A percentile compares a stretch with the other conserved stretches of the same genome.
Conservation (phyloP, 1,140 invertebrate species). For the Eurosta solidaginis region DNA sequence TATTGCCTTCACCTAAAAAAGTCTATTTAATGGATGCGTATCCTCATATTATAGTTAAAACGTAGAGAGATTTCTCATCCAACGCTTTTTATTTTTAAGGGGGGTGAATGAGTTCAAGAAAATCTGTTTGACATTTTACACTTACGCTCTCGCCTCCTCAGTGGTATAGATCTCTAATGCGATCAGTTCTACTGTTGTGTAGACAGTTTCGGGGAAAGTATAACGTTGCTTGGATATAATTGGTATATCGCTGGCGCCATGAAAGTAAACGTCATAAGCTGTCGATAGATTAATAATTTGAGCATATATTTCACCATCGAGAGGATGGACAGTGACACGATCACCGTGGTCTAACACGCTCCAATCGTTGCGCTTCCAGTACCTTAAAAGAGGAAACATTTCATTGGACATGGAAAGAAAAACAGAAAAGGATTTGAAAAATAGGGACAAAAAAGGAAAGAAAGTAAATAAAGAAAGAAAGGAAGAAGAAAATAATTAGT, state of each 20-base stretch:
- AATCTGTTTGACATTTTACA: too few species aligned
- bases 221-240: slow-evolving; percentile 64
- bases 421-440: not conserved
- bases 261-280: slow-evolving; percentile 66
- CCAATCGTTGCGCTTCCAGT: slow-evolving; percentile 64
- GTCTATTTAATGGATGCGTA: too few species aligned
- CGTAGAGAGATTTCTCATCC: too few species aligned
- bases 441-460: not conserved
- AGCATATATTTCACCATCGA: slow-evolving; percentile 72
- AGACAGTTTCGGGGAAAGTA: slow-evolving; percentile 59
- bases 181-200: slow-evolving; percentile 56
- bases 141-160: slow-evolving; percentile 53
- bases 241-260: slow-evolving; percentile 65
- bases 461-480: not conserved
- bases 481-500: not conserved
- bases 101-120: too few species aligned
- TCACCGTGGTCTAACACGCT: slow-evolving; percentile 61
- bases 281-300: slow-evolving; percentile 72
- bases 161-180: slow-evolving; percentile 59
- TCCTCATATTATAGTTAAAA: too few species aligned
- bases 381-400: slow-evolving; percentile 58
- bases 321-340: slow-evolving; percentile 68
- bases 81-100: too few species aligned
- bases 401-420: too few species aligned
- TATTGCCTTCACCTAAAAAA: too few species aligned